phyloP scores from a whole-genome alignment of 1,140 invertebrate species.

The Penaeus japonicus region DNA sequence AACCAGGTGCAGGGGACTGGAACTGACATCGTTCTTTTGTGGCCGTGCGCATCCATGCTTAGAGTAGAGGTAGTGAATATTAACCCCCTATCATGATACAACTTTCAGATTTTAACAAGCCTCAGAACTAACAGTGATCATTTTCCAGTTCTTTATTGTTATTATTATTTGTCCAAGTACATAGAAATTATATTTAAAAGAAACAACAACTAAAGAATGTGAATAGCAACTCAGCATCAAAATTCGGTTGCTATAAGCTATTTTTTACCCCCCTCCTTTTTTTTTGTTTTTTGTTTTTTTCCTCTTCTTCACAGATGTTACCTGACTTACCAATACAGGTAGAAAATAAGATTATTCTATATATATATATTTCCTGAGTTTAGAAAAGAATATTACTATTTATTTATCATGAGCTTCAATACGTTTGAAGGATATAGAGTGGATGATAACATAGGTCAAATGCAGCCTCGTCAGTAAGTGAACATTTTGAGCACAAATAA shows the following conservation, averaged over 20 bases:
- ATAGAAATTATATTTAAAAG: too few species aligned
- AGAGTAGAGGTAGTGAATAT: conserved; percentile 25
- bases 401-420: not conserved
- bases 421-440: not conserved
- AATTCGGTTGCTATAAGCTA: too few species aligned
- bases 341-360: not conserved
- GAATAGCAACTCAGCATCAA: too few species aligned
- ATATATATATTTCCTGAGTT: conserved; percentile 2
- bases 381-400: not conserved
- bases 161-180: not conserved
- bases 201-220: too few species aligned
- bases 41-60: conserved; percentile 31
- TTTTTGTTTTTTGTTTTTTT: too few species aligned
- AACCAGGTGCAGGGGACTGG: not conserved
- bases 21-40: conserved; percentile 17
- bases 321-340: not conserved
- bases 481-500: too few species aligned
- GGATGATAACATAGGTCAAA: not conserved
- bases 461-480: not conserved
- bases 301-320: not conserved
- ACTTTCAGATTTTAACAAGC: conserved; percentile 28
- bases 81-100: not conserved
- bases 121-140: conserved; percentile 24
- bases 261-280: too few species aligned
- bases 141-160: not conserved